Evolutionary conservation across 1,140 invertebrate genomes (phyloP), one percentile per base, ranked within the genome.

Genomic region (Drosophila equinoxialis): DNA sequence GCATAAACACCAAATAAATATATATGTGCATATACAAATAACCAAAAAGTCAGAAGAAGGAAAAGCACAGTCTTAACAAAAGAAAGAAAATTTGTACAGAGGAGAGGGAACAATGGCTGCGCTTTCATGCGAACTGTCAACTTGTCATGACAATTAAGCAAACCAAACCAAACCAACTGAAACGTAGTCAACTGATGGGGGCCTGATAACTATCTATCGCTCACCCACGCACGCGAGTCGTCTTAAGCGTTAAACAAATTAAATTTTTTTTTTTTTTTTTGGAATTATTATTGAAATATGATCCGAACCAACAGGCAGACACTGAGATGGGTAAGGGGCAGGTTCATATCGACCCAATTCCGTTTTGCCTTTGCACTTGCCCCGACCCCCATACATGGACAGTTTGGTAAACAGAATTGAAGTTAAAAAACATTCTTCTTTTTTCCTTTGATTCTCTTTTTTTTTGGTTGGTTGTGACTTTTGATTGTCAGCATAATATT

Each of bases 71-170:
- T 30, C 54, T 57, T 35, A 14, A 58, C 26, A 35, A 39, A 39
- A 37, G 57, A 59, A 59, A 30, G 42, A 72, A 55, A 60, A 62
- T 57, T 76, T 60, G 62, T 39, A 58, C 17, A 7, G 30, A 10
- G 35, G 35, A 10, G 35, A 10, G 26, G 30, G 13, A 79, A 87
- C 84, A 87, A 87, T 87, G 84, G 70, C 62, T 55, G 84, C 64
- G 60, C 84, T 89, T 87, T 87, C 84, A 87, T 89, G 84, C 77
- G 80, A 87, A 87, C 85, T 87, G 84, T 87, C 84, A 87, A 87
- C 80, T 87, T 87, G 85, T 87, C 84, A 87, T 48, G 77, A 87
- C 80, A 87, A 87, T 87, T 87, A 87, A 89, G 64, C 80, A 75
- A 70, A 66, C 72, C 70, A 23, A 51, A 23, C 7, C 4, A 51